Evolutionary conservation across 2,113 vertebrate genomes (phyloP), one percentile per base, ranked within the genome.

Genomic region (Phalacrocorax aristotelis): DNA sequence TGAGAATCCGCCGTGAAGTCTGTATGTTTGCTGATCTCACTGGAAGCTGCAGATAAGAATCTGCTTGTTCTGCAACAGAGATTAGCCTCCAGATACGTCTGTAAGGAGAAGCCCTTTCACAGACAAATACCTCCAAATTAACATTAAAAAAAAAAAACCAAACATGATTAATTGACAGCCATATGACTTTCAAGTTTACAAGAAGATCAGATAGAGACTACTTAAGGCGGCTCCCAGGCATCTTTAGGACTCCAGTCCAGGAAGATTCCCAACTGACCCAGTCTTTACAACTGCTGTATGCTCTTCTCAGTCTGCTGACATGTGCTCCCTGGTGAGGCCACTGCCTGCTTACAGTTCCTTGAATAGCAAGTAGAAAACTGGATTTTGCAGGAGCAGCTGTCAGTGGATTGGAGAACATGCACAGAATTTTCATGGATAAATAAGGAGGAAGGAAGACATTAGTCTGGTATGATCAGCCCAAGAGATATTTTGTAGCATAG

Each of bases 371-470:
- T 80, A 68, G 81, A 95, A 83, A 95, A 79, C 46, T 90, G 81
- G 66, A 91, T 91, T 95, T 94, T 95, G 84, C 16, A 3, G 78
- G 71, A 95, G 69, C 93, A 91, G 81, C 84, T 96, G 89, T 95
- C 54, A 72, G 83, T 72, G 77, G n/a, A 49, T 74, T 93, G 84
- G 36, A 77, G 87, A 85, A 90, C 30, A 1, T 77, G 44, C 44
- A 46, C 75, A 90, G 82, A 93, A 83, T 94, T 95, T 91, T 77
- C 66, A 80, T 85, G 79, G 81, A 49, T 96, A 87, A 95, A 66
- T 85, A 69, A 81, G 66, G 69, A 74, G 89, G 62, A 91, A 92
- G 60, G 77, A 70, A 87, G 29, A 93, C 36, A 17, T 90, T 88
- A 89, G 65, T 88, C 48, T 51, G 64, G 32, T 66, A 23, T 54